Percentiles rank a stretch among this genome's conserved stretches.
Conservation (phyloP, 2,113 vertebrate genomes). For the Capreolus pygargus region DNA sequence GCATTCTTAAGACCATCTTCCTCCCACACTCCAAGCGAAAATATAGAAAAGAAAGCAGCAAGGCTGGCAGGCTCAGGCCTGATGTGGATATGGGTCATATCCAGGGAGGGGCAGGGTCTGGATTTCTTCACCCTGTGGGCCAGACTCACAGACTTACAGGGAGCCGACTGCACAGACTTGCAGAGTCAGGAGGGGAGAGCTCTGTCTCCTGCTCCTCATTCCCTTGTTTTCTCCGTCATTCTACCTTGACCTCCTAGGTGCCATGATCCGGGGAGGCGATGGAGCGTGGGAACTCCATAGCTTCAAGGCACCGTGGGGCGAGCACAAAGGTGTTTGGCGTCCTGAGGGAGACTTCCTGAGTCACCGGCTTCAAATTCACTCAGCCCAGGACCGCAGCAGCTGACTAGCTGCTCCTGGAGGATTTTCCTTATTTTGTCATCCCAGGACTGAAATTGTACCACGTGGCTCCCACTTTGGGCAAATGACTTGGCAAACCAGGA, state of each 20-base stretch:
- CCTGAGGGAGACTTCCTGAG: background rate
- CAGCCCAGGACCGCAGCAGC: accelerated
- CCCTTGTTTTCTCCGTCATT: background rate
- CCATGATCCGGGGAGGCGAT: background rate
- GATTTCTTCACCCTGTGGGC: background rate
- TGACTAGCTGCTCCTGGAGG: background rate
- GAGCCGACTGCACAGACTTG: background rate
- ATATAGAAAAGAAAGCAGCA: background rate
- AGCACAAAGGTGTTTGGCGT: background rate
- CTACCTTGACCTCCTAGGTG: background rate
- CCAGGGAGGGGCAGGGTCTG: background rate
- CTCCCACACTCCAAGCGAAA: background rate
- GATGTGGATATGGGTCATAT: background rate
- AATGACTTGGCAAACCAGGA: background rate
- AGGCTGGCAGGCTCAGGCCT: slow-evolving; percentile 4
- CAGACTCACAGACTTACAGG: background rate
- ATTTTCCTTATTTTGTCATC: background rate
- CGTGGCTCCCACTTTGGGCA: background rate
- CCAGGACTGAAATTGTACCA: background rate
- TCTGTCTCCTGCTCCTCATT: background rate
- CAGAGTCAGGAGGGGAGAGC: background rate
- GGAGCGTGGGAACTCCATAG: background rate
- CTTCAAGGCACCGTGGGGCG: background rate
- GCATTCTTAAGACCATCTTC: background rate
- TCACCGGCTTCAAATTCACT: background rate